These are phyloP conservation scores for Eurosta solidaginis DNA, from an alignment of 1,140 invertebrate species.

Conservation along the genomic window DNA sequence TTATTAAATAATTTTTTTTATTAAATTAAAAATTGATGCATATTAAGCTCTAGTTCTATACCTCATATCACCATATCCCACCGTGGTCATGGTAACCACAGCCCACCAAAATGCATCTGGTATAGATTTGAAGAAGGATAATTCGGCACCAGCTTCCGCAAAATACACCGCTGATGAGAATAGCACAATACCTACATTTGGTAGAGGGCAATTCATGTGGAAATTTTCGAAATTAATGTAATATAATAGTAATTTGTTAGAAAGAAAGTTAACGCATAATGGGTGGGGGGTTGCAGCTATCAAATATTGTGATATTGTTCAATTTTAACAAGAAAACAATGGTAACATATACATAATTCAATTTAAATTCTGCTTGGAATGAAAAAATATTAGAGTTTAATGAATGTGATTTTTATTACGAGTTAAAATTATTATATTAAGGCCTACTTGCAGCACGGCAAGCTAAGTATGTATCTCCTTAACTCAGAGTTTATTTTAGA, in stretches of 20 bases:
- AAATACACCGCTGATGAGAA: slow-evolving; percentile 99
- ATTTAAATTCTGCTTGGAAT: slow-evolving; percentile 26
- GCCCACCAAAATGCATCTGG: slow-evolving; percentile 99
- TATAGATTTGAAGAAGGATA: slow-evolving; percentile 99
- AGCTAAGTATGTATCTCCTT: too few relatives aligned
- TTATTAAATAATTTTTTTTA: neutral
- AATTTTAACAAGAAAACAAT: too few relatives aligned
- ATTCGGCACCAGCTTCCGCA: slow-evolving; percentile 94
- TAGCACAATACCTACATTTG: slow-evolving; percentile 90
- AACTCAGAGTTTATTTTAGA: too few relatives aligned
- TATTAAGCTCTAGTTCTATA: slow-evolving; percentile 65
- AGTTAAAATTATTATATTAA: too few relatives aligned
- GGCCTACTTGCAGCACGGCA: too few relatives aligned
- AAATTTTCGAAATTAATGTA: neutral
- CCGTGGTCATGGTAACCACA: slow-evolving; percentile 99
- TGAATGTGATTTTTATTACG: too few relatives aligned
- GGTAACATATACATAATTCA: neutral
- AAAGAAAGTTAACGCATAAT: too few relatives aligned
- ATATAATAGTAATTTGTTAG: too few relatives aligned
- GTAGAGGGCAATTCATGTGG: neutral
- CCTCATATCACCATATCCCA: slow-evolving; percentile 99
- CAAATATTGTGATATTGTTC: too few relatives aligned
- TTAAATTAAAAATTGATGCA: neutral
- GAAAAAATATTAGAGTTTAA: too few relatives aligned
- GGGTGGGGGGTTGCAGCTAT: too few relatives aligned